Evolutionary conservation across 2,797 vertebrate genomes (phyloP), one percentile per base, ranked within the genome.

Genomic region (Muscicapa striata): DNA sequence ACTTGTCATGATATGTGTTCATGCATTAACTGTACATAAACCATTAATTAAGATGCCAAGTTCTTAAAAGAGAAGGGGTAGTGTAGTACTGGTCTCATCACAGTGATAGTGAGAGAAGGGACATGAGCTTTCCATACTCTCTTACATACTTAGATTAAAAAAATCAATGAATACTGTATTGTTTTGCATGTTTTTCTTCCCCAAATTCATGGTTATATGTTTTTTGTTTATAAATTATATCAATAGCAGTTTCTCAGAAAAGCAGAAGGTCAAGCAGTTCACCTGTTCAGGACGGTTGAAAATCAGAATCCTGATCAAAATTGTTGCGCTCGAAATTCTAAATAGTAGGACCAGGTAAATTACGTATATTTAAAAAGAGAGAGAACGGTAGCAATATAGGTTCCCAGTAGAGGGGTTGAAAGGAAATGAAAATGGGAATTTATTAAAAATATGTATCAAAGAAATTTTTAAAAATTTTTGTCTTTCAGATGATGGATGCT

Each of bases 401-500:
- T 48, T 77, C n/a, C 48, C 34, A 38, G 14, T 52, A 38, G 21
- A 54, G 29, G 3, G 20, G 4, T 5, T 78, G 58, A 79, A 89
- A 62, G 45, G 77, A 76, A 59, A 45, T 55, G 9, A 30, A 68
- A 72, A 24, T 64, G 48, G 17, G 11, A 61, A 29, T 52, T 36
- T 43, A 13, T 61, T 80, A 51, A 86, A 83, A 86, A 74, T 52
- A 41, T 1, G 2, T 29, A 40, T 19, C 4, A 64, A 43, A 84
- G 2, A 41, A 29, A 93, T 66, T 51, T 27, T 22, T 22, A 1
- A 7, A 46, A 46, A 52, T 27, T 59, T 78, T 66, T 96, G 21
- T 95, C 70, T 96, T 97, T 45, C 96, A 99, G 99, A 99, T 99
- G 95, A 99, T 99, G 99, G 99, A 99, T 84, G 98, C 99, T 30